phyloP scores from a whole-genome alignment of 1,140 invertebrate species.

The Trachymyrmex cornetzi region DNA sequence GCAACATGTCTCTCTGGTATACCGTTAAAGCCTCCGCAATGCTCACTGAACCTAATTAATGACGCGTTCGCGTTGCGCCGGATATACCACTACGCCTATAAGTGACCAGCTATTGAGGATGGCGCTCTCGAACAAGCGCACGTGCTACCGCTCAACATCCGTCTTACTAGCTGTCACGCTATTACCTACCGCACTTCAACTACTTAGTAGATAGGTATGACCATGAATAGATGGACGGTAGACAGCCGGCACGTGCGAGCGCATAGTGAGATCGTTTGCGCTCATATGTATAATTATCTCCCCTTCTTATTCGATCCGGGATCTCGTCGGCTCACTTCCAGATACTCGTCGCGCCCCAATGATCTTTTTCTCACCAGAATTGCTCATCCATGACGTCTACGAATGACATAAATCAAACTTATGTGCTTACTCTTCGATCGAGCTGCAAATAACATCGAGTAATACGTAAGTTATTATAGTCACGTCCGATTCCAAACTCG shows the following conservation, averaged over 20 bases:
- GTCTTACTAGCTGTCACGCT: constrained; percentile 74
- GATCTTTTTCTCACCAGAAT: constrained; percentile 4
- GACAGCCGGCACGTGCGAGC: constrained; percentile 71
- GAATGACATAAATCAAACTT: constrained; percentile 30
- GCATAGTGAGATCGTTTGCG: constrained; percentile 28
- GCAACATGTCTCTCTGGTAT: constrained; percentile 75
- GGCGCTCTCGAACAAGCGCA: constrained; percentile 50
- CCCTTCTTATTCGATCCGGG: constrained; percentile 44
- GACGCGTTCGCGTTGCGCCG: constrained; percentile 65
- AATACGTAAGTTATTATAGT: not conserved
- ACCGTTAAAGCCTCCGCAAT: constrained; percentile 76
- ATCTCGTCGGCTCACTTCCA: not conserved
- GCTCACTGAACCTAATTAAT: constrained; percentile 78
- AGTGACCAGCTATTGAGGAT: constrained; percentile 52
- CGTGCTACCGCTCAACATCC: constrained; percentile 72
- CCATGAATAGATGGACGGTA: constrained; percentile 61
- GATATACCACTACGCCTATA: constrained; percentile 60
- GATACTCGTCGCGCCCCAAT: not conserved
- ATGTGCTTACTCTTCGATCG: not conserved
- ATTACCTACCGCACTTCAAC: constrained; percentile 71
- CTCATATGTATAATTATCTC: constrained; percentile 69
- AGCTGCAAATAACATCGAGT: constrained; percentile 15
- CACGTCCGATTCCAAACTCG: not conserved
- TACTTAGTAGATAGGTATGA: constrained; percentile 57
- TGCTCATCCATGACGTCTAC: constrained; percentile 13